Base-by-base conservation (phyloP, 1,140 invertebrate genomes). In the Solen grandis region DNA sequence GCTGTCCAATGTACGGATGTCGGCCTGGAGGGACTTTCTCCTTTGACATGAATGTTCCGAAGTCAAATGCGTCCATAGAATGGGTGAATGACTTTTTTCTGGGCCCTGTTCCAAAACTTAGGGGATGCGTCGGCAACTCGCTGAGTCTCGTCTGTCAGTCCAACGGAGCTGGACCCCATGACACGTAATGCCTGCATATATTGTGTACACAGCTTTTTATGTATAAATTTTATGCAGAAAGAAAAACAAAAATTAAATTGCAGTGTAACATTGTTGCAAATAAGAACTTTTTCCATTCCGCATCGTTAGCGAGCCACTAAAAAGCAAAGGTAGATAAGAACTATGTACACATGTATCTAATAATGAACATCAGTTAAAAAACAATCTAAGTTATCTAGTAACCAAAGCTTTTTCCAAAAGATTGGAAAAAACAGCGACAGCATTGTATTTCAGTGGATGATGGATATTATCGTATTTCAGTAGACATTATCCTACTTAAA, bases 1-100 rank as follows among this genome's bases (percentile, higher is more conserved):
- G 83, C 16, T 87, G 86, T 55, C 85, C 86, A 0, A 72, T 79
- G 38, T 84, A 79, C 50, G 86, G 86, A 0, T 87, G 86, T 65
- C 46, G 76, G 8, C 79, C 86, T 0, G 78, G 74, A 14, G 86
- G 83, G 3, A 81, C 80, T 16, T 87, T 87, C 36, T 79, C 86
- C 0, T 74, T 82, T 41, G 63, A 54, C 35, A 55, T 73, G 3
- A 52, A 68, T 66, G 55, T 83, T 3, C 74, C 80, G 1, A 59
- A 69, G 1, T 8, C 27, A 29, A 55, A 75, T 5, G 68, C 41
- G n/a, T 41, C 59, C 3, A 41, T 82, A 25, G 60, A 46, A 22
- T 72, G 70, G 62, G 55, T 59, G 0, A 69, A 35, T 14, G 74
- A 60, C 33, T 54, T 33, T 41, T 60, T 72, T 16, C 36, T 65